phyloP scores from a whole-genome alignment of 2,888 invertebrate genomes.

The Hanleya hanleyi region DNA sequence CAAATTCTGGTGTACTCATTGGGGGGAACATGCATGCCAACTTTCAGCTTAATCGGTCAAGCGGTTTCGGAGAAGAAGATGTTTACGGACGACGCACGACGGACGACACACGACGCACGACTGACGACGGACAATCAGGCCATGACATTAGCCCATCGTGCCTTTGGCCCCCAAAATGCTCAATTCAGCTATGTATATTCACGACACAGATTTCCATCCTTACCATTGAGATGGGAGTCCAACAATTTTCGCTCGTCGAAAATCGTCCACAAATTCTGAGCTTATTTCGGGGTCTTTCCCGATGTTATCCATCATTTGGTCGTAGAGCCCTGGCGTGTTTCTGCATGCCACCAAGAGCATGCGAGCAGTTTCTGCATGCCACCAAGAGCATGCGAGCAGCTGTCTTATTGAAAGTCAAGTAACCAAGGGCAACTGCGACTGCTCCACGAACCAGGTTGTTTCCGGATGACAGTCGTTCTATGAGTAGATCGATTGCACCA shows the following conservation, averaged over 20 bases:
- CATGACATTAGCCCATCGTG: no score
- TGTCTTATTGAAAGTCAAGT: conserved; percentile 72
- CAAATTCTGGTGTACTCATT: no score
- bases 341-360: conserved; percentile 65
- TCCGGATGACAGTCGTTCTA: conserved; percentile 56
- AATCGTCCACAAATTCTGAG: conserved; percentile 68
- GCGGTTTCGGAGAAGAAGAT: no score
- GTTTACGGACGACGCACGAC: no score
- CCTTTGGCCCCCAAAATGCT: no score
- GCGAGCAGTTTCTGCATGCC: no score
- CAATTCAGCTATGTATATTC: no score
- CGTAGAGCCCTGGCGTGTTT: conserved; percentile 67
- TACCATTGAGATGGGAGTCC: conserved; percentile 72
- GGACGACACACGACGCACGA: no score
- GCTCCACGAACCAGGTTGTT: conserved; percentile 67
- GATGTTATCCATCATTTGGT: conserved; percentile 66
- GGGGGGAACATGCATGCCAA: no score
- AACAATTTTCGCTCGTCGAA: conserved; percentile 63
- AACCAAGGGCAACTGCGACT: conserved; percentile 71
- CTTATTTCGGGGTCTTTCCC: conserved; percentile 67
- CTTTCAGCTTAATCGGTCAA: no score
- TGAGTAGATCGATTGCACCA: conserved; percentile 67
- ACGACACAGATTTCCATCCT: no score
- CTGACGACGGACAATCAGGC: no score
- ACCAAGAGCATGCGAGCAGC: conserved; percentile 70